Conservation (phyloP, 2,888 invertebrate genomes). For the Rhorus exstirpatorius region DNA sequence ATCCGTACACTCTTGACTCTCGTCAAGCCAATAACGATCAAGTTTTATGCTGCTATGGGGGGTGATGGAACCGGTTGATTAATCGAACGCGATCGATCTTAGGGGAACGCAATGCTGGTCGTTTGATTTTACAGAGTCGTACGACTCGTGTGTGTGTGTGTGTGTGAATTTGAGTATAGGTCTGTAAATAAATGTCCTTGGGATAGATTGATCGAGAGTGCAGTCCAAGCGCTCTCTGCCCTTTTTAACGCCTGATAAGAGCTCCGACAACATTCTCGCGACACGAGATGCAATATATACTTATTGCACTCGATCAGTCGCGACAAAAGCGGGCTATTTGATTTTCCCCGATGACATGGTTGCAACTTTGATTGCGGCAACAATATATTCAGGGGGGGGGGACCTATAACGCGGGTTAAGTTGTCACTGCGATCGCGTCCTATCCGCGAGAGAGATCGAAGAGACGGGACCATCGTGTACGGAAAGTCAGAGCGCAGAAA, state of each 20-base stretch:
- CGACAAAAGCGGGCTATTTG: conserved; percentile 61
- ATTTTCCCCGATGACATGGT: conserved; percentile 34
- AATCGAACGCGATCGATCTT: conserved; percentile 72
- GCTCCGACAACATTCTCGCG: conserved; percentile 25
- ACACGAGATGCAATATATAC: conserved; percentile 27
- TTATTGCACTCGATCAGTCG: conserved; percentile 18
- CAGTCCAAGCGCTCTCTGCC: conserved; percentile 38
- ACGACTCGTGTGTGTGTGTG: not conserved
- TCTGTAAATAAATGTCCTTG: conserved; percentile 55
- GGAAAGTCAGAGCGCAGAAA: conserved; percentile 26
- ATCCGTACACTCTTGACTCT: conserved; percentile 57
- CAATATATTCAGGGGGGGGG: no score
- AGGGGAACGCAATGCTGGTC: conserved; percentile 59
- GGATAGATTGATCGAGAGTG: conserved; percentile 61
- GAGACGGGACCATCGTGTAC: not conserved
- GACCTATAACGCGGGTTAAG: conserved; percentile 45
- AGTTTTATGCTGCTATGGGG: conserved; percentile 47
- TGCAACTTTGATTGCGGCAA: no score
- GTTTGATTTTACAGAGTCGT: conserved; percentile 63
- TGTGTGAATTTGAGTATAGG: conserved; percentile 3
- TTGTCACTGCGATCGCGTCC: conserved; percentile 40
- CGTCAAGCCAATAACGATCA: conserved; percentile 70
- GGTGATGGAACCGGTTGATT: conserved; percentile 71
- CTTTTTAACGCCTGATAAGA: conserved; percentile 56
- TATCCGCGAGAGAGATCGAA: conserved; percentile 19